Evolutionary conservation across 2,113 vertebrate species (phyloP), one percentile per base, ranked within the genome.

Genomic region (Syrmaticus mikado): DNA sequence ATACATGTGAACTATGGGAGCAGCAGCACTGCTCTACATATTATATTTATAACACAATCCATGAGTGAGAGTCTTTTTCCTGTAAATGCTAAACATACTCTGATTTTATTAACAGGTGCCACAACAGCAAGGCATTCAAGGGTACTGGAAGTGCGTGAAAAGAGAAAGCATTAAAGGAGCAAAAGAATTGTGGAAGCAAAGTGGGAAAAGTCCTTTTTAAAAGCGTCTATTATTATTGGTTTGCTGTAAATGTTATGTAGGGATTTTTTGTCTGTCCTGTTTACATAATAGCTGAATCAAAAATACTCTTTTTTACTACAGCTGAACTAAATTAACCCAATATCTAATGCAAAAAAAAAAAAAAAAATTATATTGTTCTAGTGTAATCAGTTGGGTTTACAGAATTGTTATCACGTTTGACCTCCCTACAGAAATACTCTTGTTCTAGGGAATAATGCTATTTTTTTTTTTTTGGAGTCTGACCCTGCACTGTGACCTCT

Each of bases 101-200:
- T 52, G 48, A 90, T 21, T 96, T 84, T 89, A 40, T 87, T 93
- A 71, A 95, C 98, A 99, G 99, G 99, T 99, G 78, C 98, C 98
- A 1, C 98, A 98, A 9, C 98, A 99, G 92, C 97, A 79, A 70
- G 98, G 98, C 55, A 27, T 99, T 53, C 98, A 98, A 43, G 99
- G 98, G 79, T 99, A 98, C 97, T 99, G 99, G 99, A 99, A 98
- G 87, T 99, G 99, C 94, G 99, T 99, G 96, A 99, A 99, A 95
- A 98, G 97, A 84, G 99, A 99, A 96, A 99, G 98, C 60, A 97
- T 99, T 96, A 99, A 99, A 96, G 99, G 98, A 74, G 99, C 99
- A 41, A 97, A 99, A 95, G 99, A 99, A 97, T 98, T 98, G 40
- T 98, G 99, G 97, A 98, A 98, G 87, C 95, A 98, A 91, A 87